Evolutionary conservation across 23 tunicate genomes (phyloP), one percentile per base, ranked within the genome.

Genomic region (Trididemnum clinides): DNA sequence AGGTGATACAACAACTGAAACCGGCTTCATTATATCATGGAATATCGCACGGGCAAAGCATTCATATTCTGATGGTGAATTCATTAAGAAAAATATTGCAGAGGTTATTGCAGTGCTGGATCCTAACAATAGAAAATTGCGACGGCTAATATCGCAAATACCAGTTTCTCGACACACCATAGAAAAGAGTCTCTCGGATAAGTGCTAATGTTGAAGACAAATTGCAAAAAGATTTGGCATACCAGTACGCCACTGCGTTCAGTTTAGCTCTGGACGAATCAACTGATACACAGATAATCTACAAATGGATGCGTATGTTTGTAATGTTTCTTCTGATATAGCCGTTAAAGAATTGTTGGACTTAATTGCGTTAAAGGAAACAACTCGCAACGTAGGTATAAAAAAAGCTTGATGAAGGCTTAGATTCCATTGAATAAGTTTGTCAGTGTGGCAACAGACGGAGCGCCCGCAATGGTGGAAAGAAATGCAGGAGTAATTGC

Each of bases 231-330:
- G 76, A 64, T 82, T 84, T 49, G 50, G 50, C 50, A 72, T 71
- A 51, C n/a, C n/a, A n/a, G n/a, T n/a, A n/a, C n/a, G 64, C 77
- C 34, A 37, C 77, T 64, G 86, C 82, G 39, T 38, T 79, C 84
- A 54, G 84, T 79, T 82, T 82, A 33, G 86, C 86, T 82, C 35
- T 64, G 34, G 86, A 82, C 86, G 77, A 82, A 57, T 82, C 86
- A 32, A 82, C 86, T 18, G 84, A 79, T 79, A n/a, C 57, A 28
- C 84, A 79, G 84, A 79, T 38, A 79, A 79, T 79, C 71, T 54
- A 33, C 77, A 82, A 64, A 77, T 82, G 76, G 75, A 77, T 63
- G 86, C 64, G 34, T 82, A 64, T 82, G 86, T 82, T 82, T 32
- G 86, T 38, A 33, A 64, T 57, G 77, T 64, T 64, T 82, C 77